A percentile compares a stretch with the other conserved stretches of the same genome.
Conservation (phyloP, 2,797 vertebrate genomes). For the Helostoma temminkii region DNA sequence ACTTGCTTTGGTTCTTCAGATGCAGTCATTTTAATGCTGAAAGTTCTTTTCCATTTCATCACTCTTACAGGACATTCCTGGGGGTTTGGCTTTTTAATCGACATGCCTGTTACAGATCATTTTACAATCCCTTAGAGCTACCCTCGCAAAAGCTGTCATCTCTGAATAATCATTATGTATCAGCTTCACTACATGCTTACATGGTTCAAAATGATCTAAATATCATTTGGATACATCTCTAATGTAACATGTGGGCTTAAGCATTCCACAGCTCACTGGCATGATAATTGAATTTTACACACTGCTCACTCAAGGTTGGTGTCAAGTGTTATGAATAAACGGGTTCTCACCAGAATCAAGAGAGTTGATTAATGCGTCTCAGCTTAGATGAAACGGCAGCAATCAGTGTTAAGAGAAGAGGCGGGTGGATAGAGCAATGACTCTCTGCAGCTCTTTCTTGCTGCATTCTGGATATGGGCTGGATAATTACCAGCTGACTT, state of each 20-base stretch:
- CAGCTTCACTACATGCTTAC: constrained; percentile 16
- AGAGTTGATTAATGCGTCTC: constrained; percentile 63
- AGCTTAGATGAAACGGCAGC: constrained; percentile 45
- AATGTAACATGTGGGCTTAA: constrained; percentile 28
- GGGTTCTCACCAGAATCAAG: constrained; percentile 42
- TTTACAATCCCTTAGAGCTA: constrained; percentile 21
- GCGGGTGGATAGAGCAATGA: constrained; percentile 8
- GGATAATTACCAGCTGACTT: constrained; percentile 56
- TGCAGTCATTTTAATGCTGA: constrained; percentile 7
- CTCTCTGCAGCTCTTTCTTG: constrained; percentile 37
- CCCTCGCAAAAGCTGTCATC: constrained; percentile 5
- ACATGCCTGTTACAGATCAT: constrained; percentile 8
- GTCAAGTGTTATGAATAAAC: constrained; percentile 63
- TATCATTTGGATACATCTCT: constrained; percentile 31
- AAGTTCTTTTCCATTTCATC: constrained; percentile 15
- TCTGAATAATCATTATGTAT: constrained; percentile 28
- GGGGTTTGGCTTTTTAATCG: constrained; percentile 15
- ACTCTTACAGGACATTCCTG: constrained; percentile 9
- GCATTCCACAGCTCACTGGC: constrained; percentile 15
- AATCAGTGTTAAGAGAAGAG: constrained; percentile 42
- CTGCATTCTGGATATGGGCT: constrained; percentile 48
- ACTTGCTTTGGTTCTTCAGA: constrained; percentile 18
- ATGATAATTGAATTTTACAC: constrained; percentile 62
- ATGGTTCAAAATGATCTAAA: constrained; percentile 34
- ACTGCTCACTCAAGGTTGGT: constrained; percentile 48